Conservation (phyloP, 2,113 vertebrate genomes). For the Perognathus longimembris region DNA sequence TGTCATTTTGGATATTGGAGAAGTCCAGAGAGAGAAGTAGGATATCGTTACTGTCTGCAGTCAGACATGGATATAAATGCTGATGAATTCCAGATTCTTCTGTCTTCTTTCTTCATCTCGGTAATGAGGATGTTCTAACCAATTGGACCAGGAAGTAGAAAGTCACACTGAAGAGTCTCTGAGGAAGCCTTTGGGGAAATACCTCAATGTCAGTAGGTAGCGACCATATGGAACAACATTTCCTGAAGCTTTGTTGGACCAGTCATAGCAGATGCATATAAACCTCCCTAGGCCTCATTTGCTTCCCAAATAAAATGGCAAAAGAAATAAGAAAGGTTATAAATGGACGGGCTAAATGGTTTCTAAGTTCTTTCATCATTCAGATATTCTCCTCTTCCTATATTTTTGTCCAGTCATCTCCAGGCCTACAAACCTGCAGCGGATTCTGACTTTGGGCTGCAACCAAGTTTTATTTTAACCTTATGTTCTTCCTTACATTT, state of each 20-base stretch:
- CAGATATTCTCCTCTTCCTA: not conserved
- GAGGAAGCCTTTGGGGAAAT: not conserved
- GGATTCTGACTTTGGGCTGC: not conserved
- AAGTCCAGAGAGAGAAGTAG: not conserved
- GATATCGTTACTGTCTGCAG: not conserved
- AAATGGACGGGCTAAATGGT: not conserved
- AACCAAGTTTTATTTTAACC: not conserved
- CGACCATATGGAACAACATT: not conserved
- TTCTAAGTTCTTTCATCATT: not conserved
- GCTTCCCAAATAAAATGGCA: not conserved
- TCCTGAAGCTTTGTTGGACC: not conserved
- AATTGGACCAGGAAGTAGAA: not conserved
- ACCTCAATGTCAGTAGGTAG: rapidly evolving
- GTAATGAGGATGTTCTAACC: not conserved
- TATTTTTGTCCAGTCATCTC: not conserved
- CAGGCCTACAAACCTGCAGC: not conserved
- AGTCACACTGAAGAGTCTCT: not conserved
- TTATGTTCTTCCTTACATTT: not conserved
- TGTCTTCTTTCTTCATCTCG: not conserved
- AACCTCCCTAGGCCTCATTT: not conserved
- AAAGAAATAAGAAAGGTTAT: not conserved
- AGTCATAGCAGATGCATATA: not conserved
- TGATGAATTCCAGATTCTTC: not conserved
- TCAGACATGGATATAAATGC: not conserved
- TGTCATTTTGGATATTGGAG: not conserved